These are phyloP conservation scores for Pomatorhinus ruficollis DNA, from an alignment of 2,113 vertebrate species.

Conservation along the genomic window DNA sequence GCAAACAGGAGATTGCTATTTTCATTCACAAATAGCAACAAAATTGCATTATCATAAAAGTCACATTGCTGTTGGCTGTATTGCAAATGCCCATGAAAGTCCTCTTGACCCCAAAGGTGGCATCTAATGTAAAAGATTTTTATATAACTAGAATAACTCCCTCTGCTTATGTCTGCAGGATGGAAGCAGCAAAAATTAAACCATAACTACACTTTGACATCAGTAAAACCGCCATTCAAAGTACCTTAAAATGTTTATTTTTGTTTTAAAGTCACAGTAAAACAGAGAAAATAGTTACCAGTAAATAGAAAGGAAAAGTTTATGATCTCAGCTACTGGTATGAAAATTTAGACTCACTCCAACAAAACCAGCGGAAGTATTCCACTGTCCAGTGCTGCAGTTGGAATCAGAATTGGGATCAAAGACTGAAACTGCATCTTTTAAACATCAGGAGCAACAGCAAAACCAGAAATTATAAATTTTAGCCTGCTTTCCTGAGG, in stretches of 20 bases:
- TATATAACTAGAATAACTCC: not conserved
- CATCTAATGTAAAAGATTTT: not conserved
- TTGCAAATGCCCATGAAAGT: not conserved
- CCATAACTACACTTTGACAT: not conserved
- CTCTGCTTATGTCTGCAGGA: not conserved
- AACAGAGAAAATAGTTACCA: not conserved
- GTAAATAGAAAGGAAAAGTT: not conserved
- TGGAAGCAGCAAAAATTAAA: not conserved
- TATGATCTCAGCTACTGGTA: not conserved
- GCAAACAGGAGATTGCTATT: not conserved
- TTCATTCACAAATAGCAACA: conserved; percentile 1
- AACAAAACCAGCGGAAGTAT: not conserved
- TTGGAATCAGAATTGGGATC: not conserved
- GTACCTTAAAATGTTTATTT: not conserved
- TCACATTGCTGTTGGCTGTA: not conserved
- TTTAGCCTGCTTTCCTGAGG: not conserved
- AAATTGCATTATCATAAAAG: conserved; percentile 27
- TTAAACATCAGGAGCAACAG: not conserved
- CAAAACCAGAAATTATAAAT: not conserved
- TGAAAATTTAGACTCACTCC: not conserved
- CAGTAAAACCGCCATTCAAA: not conserved
- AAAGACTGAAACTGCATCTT: not conserved
- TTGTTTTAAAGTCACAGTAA: not conserved
- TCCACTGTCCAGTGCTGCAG: not conserved
- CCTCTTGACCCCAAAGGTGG: not conserved